phyloP scores from a whole-genome alignment of 2,113 vertebrate species.

The Psilopsiagon aymara region DNA sequence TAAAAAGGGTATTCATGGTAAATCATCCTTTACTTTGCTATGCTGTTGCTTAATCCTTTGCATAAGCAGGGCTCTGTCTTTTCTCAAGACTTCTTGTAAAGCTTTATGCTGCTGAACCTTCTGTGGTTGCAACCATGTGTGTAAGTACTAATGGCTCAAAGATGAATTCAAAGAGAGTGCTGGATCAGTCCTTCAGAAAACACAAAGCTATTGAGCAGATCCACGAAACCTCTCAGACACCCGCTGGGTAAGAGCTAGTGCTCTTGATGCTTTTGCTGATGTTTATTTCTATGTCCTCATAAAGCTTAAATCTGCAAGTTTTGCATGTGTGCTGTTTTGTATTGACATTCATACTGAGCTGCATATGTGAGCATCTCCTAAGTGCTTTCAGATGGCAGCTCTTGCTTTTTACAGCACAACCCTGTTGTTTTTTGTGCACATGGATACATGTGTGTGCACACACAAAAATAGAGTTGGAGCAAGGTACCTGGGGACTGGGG shows the following conservation, averaged over 20 bases:
- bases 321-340: neutral
- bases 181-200: neutral
- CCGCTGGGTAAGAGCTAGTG: accelerated
- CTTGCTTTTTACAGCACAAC: accelerated
- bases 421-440: accelerated
- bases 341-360: accelerated
- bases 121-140: neutral
- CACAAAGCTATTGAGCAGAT: neutral
- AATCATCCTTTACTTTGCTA: neutral
- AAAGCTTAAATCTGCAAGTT: neutral
- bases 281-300: neutral
- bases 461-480: neutral
- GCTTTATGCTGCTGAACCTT: neutral
- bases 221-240: neutral
- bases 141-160: neutral
- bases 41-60: neutral
- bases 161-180: neutral
- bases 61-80: neutral
- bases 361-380: accelerated
- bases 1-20: neutral
- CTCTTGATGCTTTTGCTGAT: neutral
- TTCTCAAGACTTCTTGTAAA: neutral
- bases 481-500: too few relatives aligned
- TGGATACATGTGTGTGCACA: neutral
- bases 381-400: neutral